Evolutionary conservation across 2,888 invertebrate species (phyloP).

Genomic region (Tanaodytes sp.): DNA sequence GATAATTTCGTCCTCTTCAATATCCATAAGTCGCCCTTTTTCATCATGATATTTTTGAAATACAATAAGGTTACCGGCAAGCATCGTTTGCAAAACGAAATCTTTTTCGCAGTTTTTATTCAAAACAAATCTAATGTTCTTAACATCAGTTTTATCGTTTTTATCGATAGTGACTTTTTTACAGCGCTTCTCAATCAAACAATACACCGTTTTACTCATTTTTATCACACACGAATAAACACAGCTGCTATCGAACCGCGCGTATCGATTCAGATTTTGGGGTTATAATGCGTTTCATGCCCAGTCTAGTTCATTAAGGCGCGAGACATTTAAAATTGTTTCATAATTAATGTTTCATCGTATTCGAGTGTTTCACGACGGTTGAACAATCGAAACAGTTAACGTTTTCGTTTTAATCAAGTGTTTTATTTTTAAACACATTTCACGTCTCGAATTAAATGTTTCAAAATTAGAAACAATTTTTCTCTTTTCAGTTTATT

Average conservation of each 20-base stretch:
- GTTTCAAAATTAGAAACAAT: background rate
- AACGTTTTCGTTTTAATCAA: background rate
- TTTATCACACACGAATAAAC: background rate
- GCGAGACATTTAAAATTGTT: background rate
- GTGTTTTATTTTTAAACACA: conserved; percentile 3
- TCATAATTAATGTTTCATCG: background rate
- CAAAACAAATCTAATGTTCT: background rate
- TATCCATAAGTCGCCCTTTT: conserved; percentile 1
- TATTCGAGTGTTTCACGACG: background rate
- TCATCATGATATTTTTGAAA: conserved; percentile 9
- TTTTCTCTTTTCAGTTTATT: background rate
- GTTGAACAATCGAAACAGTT: background rate
- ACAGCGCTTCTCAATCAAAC: conserved; percentile 8
- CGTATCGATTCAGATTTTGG: background rate
- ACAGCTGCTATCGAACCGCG: background rate
- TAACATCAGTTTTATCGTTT: background rate
- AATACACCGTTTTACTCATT: background rate
- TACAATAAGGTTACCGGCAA: background rate
- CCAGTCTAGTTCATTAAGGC: background rate
- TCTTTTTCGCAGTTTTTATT: background rate
- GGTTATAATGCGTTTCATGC: too few species aligned
- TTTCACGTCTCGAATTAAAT: conserved; percentile 1
- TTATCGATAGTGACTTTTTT: background rate
- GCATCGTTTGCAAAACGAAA: conserved; percentile 6
- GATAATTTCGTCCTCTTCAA: conserved; percentile 3